These are phyloP conservation scores for Nansenia antarctica DNA, from an alignment of 2,113 vertebrate genomes.

Conservation along the genomic window DNA sequence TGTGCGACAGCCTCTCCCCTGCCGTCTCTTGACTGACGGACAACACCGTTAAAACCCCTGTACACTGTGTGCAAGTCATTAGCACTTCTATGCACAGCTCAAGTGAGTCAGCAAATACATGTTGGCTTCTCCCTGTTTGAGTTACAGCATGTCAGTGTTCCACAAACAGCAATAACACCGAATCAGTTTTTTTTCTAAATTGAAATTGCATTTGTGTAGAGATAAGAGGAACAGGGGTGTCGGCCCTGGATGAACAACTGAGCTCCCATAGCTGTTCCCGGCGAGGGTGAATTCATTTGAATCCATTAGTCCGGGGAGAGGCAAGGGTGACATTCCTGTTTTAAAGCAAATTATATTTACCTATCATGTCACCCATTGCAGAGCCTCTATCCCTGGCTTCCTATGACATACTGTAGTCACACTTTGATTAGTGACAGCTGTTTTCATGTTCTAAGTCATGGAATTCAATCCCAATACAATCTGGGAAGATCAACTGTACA, in stretches of 20 bases:
- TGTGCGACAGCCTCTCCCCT: neutral
- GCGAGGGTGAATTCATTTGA: conserved; percentile 58
- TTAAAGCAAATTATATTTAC: conserved; percentile 4
- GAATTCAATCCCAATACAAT: too few relatives aligned
- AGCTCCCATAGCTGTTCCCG: conserved; percentile 54
- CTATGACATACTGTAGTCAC: too few relatives aligned
- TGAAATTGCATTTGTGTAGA: conserved; percentile 58
- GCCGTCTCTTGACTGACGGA: neutral
- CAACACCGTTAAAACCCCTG: neutral
- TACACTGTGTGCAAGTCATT: conserved; percentile 36
- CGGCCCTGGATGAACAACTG: conserved; percentile 47
- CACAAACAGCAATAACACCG: conserved; percentile 56
- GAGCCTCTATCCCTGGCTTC: neutral
- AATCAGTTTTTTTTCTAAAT: conserved; percentile 49
- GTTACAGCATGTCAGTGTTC: conserved; percentile 45
- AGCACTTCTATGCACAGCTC: too few relatives aligned
- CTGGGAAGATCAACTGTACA: too few relatives aligned
- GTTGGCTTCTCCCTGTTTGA: conserved; percentile 30
- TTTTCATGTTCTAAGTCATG: conserved; percentile 16
- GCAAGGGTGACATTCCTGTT: neutral
- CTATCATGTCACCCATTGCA: neutral
- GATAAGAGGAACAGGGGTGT: conserved; percentile 42
- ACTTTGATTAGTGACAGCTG: neutral
- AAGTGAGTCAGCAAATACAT: conserved; percentile 7
- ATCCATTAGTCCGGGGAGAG: conserved; percentile 44